Evolutionary conservation across 1,140 invertebrate genomes (phyloP).

Genomic region (Drosophila arawakana): DNA sequence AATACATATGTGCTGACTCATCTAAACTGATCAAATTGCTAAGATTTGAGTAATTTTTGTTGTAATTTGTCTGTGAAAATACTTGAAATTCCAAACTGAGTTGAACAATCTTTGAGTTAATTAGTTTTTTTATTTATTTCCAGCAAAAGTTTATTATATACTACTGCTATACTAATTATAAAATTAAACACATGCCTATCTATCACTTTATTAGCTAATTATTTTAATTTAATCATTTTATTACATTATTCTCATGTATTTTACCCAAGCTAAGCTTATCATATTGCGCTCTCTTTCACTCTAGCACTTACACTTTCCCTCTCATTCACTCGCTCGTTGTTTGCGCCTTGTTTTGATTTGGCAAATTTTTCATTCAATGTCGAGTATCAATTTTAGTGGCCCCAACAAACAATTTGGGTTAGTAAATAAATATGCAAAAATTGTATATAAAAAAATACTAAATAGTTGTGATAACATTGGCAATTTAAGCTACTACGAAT

Average conservation of each 20-base stretch:
- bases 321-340: not conserved
- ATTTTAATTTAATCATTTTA: not conserved
- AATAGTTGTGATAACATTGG: slow-evolving; percentile 17
- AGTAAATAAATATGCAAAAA: slow-evolving; percentile 67
- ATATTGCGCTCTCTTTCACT: not conserved
- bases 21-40: not conserved
- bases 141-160: too few relatives aligned
- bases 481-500: not conserved
- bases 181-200: too few relatives aligned
- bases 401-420: slow-evolving; percentile 60
- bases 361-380: slow-evolving; percentile 59
- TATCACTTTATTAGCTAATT: not conserved
- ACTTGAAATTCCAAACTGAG: too few relatives aligned
- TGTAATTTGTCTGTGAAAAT: too few relatives aligned
- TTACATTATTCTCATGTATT: not conserved
- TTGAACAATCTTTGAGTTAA: too few relatives aligned
- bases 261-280: slow-evolving; percentile 1
- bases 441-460: slow-evolving; percentile 21
- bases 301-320: not conserved
- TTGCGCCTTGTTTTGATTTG: slow-evolving; percentile 19
- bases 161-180: too few relatives aligned
- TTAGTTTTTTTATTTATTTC: too few relatives aligned
- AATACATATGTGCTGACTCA: slow-evolving; percentile 1
- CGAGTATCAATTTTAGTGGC: slow-evolving; percentile 70
- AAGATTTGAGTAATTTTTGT: not conserved